Conservation (phyloP, 2,113 vertebrate genomes). For the Calyptommatus sinebrachiatus region DNA sequence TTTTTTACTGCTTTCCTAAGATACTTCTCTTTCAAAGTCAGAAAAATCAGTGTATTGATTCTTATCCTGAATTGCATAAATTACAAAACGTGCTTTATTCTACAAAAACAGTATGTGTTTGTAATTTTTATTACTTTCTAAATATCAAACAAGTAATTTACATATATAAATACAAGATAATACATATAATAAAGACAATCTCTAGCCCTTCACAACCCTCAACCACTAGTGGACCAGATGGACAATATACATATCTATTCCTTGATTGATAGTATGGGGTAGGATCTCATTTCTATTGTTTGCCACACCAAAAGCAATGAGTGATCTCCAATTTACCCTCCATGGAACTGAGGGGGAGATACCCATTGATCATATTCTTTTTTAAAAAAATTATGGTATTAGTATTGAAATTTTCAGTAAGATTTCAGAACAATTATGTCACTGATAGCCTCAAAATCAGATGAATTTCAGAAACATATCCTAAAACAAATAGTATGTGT, state of each 20-base stretch:
- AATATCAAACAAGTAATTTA: too few relatives aligned
- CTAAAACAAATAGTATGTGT: constrained; percentile 36
- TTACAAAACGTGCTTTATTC: neutral
- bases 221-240: too few relatives aligned
- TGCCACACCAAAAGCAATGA: too few relatives aligned
- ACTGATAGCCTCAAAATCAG: constrained; percentile 35
- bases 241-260: too few relatives aligned
- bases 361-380: too few relatives aligned
- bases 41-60: neutral
- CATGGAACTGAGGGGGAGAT: too few relatives aligned
- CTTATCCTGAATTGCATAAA: neutral
- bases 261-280: too few relatives aligned
- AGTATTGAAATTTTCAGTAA: constrained; percentile 30
- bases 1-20: neutral
- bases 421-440: constrained; percentile 10
- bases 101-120: neutral
- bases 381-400: neutral
- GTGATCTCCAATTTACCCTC: too few relatives aligned
- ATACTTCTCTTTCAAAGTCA: neutral
- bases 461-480: constrained; percentile 25
- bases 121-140: neutral
- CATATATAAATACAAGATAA: too few relatives aligned
- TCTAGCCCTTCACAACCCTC: too few relatives aligned
- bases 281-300: too few relatives aligned
- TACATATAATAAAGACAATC: too few relatives aligned